phyloP scores from a whole-genome alignment of 2,797 vertebrate genomes.

The Apogon talboti region DNA sequence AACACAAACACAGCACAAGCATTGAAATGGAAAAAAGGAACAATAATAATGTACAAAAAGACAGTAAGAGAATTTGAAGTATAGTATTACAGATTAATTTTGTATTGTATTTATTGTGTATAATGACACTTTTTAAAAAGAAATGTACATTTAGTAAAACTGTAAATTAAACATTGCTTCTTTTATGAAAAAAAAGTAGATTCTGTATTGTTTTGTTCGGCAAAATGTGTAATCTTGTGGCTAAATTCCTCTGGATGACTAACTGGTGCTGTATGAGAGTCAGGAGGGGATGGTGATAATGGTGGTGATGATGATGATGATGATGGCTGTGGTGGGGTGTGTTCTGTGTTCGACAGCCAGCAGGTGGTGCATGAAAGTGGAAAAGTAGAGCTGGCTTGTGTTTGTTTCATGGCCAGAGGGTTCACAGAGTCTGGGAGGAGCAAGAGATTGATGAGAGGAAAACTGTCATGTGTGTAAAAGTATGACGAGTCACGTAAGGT shows the following conservation, averaged over 20 bases:
- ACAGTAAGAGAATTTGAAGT: slow-evolving; percentile 90
- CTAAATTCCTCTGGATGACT: slow-evolving; percentile 39
- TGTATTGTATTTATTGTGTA: slow-evolving; percentile 99
- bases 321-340: slow-evolving; percentile 4
- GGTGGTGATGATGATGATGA: too few species aligned
- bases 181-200: slow-evolving; percentile 86
- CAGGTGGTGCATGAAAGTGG: slow-evolving; percentile 73
- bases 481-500: slow-evolving; percentile 24
- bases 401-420: slow-evolving; percentile 5
- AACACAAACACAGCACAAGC: slow-evolving; percentile 84
- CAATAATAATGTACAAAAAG: slow-evolving; percentile 88
- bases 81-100: slow-evolving; percentile 99
- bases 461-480: slow-evolving; percentile 28
- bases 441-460: slow-evolving; percentile 31
- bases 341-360: slow-evolving; percentile 57
- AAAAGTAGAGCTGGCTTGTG: slow-evolving; percentile 26
- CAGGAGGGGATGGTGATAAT: slow-evolving; percentile 11
- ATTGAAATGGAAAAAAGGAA: slow-evolving; percentile 83
- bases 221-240: background rate
- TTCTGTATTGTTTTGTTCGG: slow-evolving; percentile 33
- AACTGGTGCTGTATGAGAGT: slow-evolving; percentile 9
- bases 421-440: slow-evolving; percentile 48
- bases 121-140: slow-evolving; percentile 97
- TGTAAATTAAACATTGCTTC: slow-evolving; percentile 98
- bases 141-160: slow-evolving; percentile 99